phyloP scores from a whole-genome alignment of 2,888 invertebrate genomes.

The Heliothis peltigera region DNA sequence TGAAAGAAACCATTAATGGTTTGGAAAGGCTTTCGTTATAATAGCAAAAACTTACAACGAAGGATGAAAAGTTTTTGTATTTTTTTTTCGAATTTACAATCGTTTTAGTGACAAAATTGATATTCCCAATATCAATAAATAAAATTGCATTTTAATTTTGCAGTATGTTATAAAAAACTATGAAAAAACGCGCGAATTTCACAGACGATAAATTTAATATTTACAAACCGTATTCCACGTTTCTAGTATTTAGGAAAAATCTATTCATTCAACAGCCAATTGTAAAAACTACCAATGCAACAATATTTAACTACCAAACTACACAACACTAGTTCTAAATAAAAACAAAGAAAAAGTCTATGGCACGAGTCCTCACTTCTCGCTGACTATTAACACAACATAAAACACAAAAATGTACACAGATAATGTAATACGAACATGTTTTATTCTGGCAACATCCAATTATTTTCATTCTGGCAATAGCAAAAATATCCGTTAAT shows the following conservation, averaged over 20 bases:
- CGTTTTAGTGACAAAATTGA: too few relatives aligned
- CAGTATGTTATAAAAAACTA: too few relatives aligned
- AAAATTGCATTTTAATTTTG: too few relatives aligned
- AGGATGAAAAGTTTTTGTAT: too few relatives aligned
- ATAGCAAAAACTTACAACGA: too few relatives aligned
- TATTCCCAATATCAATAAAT: too few relatives aligned
- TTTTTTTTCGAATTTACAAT: too few relatives aligned
- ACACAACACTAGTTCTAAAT: conserved; percentile 55
- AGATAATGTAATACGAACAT: conserved; percentile 48
- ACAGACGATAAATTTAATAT: neutral
- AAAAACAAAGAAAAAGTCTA: conserved; percentile 57
- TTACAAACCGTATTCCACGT: conserved; percentile 9
- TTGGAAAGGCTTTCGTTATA: neutral
- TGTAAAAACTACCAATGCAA: conserved; percentile 53
- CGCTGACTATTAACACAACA: conserved; percentile 76
- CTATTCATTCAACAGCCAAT: conserved; percentile 49
- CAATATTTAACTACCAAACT: conserved; percentile 41
- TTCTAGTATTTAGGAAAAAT: conserved; percentile 3
- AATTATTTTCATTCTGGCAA: neutral
- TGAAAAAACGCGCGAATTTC: neutral
- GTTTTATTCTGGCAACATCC: neutral
- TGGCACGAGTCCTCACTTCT: conserved; percentile 76
- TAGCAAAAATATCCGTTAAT: neutral
- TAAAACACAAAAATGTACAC: conserved; percentile 66
- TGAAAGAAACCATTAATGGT: neutral